Evolutionary conservation across 2,113 vertebrate genomes (phyloP), one percentile per base, ranked within the genome.

Genomic region (Numida meleagris): DNA sequence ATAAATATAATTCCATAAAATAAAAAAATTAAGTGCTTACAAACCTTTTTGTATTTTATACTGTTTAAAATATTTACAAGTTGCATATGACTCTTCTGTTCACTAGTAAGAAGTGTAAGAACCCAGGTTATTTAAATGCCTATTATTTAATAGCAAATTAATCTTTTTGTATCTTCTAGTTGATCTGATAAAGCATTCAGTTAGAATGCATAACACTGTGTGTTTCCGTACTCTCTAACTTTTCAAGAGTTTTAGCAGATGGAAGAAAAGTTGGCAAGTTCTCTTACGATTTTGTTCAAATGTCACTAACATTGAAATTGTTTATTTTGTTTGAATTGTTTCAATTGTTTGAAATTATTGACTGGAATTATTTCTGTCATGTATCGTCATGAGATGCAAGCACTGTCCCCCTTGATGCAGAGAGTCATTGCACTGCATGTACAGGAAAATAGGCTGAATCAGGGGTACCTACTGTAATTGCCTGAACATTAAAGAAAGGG

Each of bases 401-500:
- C 6, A 0, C 27, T 75, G 36, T 34, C 34, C 12, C 57, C 36
- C 4, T 51, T 27, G 16, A 2, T 5, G n/a, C 42, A 48, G 31
- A 34, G 20, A 21, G 5, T 27, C 38, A 34, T 33, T 65, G 12
- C 4, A 5, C 8, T 65, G 27, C 18, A 36, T 3, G 59, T 86
- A 31, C 38, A 16, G 58, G 8, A 45, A 65, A 66, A 74, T 0
- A 45, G 23, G 1, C 16, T 42, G 45, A 58, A 68, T 17, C 29
- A 14, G 33, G 36, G 27, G 40, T 3, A 2, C 24, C 23, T 82
- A 2, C 65, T 10, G 5, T 3, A 33, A 2, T 6, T 29, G 29
- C n/a, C 9, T 21, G 2, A 76, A 50, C 0, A 1, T n/a, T 34
- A 38, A 4, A 51, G 46, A 9, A 72, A 17, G 11, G 6, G 15